Evolutionary conservation across 1,140 invertebrate genomes (phyloP).

Genomic region (Trichogramma pretiosum): DNA sequence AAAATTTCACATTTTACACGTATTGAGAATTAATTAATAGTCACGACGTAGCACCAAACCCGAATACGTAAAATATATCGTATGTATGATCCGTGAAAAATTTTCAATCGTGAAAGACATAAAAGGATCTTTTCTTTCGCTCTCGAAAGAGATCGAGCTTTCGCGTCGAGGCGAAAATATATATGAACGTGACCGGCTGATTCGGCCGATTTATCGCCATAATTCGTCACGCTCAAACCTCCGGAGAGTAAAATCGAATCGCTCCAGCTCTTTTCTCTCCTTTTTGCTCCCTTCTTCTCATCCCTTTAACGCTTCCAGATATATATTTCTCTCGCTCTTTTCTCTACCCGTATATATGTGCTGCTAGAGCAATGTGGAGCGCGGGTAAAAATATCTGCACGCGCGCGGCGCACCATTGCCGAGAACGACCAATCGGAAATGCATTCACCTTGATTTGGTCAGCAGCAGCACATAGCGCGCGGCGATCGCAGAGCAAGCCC

Average conservation of each 20-base stretch:
- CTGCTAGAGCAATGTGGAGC: too few species aligned
- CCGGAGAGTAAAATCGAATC: too few species aligned
- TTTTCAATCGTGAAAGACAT: too few species aligned
- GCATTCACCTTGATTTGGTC: slow-evolving; percentile 7
- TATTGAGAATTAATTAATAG: too few species aligned
- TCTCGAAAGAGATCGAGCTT: too few species aligned
- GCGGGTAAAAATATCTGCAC: slow-evolving; percentile 4
- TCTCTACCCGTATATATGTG: too few species aligned
- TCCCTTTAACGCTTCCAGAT: background rate
- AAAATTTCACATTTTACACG: too few species aligned
- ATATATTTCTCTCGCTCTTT: too few species aligned
- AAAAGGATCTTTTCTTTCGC: too few species aligned
- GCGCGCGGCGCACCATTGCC: background rate
- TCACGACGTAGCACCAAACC: too few species aligned
- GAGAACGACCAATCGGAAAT: slow-evolving; percentile 12
- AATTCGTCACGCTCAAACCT: slow-evolving; percentile 2
- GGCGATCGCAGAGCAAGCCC: background rate
- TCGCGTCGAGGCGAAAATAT: background rate
- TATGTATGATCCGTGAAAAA: too few species aligned
- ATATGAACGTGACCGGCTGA: background rate
- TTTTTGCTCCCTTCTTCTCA: background rate
- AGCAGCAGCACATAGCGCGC: background rate
- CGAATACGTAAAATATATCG: too few species aligned
- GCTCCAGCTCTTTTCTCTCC: background rate
- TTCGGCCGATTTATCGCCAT: slow-evolving; percentile 7